Base-by-base conservation (phyloP, 2,888 invertebrate genomes). In the Notodonta dromedarius region DNA sequence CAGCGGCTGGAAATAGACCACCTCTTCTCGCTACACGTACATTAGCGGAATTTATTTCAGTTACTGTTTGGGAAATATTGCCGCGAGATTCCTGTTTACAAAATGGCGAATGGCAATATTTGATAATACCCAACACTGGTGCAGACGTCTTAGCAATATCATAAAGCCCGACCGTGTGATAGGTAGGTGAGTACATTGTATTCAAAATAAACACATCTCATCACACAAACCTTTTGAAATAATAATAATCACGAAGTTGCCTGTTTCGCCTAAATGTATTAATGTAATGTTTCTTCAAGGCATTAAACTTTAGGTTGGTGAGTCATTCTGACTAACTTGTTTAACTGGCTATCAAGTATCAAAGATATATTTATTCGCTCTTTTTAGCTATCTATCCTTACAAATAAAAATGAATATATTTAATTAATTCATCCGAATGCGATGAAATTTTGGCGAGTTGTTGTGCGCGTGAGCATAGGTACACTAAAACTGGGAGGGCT, bases 51-150 rank as follows among this genome's bases (percentile, higher is more conserved):
- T 73, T 76, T 72, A 81, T 79, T 79, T 74, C 66, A 66, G 67
- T 63, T 61, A 62, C 57, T 76, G 76, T 79, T 77, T 76, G 69
- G 70, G 60, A 74, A 75, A 78, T 65, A 71, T 69, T 59, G 62
- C 57, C 42, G 58, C 57, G 57, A 66, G 55, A 67, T 67, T 63
- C 59, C 59, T 62, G 69, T 70, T 69, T 69, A 61, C 55, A 67
- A 65, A 73, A 67, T 59, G 57, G 56, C 57, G 50, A 68, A 68
- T 58, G 62, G 59, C 64, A 66, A 66, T 71, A 65, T 74, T 76
- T 71, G 56, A 62, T 59, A 60, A 66, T 61, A 62, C 39, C 14
- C n/a, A 35, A 39, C 57, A 46, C 24, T 65, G 56, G 65, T 52
- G 60, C 67, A 52, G 64, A 63, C 53, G 58, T 59, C 58, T 60